Percentiles rank a stretch among this genome's conserved stretches.
Evolutionary conservation across 2,888 invertebrate genomes (phyloP).

Genomic region (Drosophila mercatorum): DNA sequence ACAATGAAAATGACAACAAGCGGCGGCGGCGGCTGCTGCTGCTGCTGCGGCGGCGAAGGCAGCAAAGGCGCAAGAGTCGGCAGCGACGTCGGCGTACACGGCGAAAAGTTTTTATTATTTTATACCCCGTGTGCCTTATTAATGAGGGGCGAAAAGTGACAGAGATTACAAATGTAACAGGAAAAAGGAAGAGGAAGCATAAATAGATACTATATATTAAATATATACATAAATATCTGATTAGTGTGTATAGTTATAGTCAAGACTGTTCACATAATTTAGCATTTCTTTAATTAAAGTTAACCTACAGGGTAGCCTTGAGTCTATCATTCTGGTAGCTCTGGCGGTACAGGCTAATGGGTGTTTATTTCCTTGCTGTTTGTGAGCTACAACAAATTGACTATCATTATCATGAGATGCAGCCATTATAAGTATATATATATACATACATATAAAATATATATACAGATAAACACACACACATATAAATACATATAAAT

Average conservation of each 20-base stretch:
- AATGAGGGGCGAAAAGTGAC: background rate
- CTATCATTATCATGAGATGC: conserved; percentile 56
- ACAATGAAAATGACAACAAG: conserved; percentile 58
- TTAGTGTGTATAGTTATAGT: background rate
- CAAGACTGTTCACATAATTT: no score
- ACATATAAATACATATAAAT: background rate
- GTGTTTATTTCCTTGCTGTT: conserved; percentile 12
- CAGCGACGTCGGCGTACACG: conserved; percentile 18
- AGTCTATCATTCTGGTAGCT: background rate
- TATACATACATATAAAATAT: background rate
- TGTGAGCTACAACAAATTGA: conserved; percentile 38
- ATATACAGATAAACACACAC: conserved; percentile 2
- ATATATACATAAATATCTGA: background rate
- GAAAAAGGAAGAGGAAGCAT: background rate
- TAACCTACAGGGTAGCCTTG: background rate
- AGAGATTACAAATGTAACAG: background rate
- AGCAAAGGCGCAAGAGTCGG: conserved; percentile 27
- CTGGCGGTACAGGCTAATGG: background rate
- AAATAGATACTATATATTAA: background rate
- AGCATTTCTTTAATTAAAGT: background rate
- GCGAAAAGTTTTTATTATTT: conserved; percentile 31
- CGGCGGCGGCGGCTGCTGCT: conserved; percentile 11
- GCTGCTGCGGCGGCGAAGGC: conserved; percentile 23
- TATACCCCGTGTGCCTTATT: conserved; percentile 9
- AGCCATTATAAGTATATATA: conserved; percentile 27